Conservation (phyloP, 2,797 vertebrate genomes). For the Sebastes taczanowskii region DNA sequence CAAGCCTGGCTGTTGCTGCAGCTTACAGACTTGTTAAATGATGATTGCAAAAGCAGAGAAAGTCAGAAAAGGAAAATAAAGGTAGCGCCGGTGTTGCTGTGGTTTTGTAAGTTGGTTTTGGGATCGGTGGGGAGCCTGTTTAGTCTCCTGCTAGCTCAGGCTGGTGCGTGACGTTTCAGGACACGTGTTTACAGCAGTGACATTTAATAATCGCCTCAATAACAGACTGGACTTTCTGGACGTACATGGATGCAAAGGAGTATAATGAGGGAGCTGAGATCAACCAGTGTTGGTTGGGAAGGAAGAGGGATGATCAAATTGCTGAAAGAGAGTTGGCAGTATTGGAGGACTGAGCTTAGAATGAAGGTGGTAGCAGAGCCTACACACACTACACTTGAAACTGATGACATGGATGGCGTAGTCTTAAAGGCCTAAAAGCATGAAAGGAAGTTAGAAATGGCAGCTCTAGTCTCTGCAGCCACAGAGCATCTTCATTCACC, state of each 20-base stretch:
- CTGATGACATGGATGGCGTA: not conserved
- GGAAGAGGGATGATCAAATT: slow-evolving; percentile 35
- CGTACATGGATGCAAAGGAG: not conserved
- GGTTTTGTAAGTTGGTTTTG: slow-evolving; percentile 72
- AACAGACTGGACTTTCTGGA: slow-evolving; percentile 8
- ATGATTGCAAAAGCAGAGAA: slow-evolving; percentile 72
- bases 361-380: slow-evolving; percentile 26
- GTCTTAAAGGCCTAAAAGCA: slow-evolving; percentile 14
- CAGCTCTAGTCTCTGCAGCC: not conserved
- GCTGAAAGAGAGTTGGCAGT: slow-evolving; percentile 37
- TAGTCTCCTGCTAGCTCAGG: slow-evolving; percentile 26
- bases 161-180: not conserved
- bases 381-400: not conserved
- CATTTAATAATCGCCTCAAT: slow-evolving; percentile 26
- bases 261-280: not conserved
- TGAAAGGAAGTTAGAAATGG: not conserved
- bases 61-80: slow-evolving; percentile 42
- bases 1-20: slow-evolving; percentile 24
- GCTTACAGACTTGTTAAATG: slow-evolving; percentile 60
- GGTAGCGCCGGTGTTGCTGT: slow-evolving; percentile 46
- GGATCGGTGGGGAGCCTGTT: slow-evolving; percentile 51
- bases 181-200: slow-evolving; percentile 24
- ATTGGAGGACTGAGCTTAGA: slow-evolving; percentile 27
- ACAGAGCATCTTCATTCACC: not conserved
- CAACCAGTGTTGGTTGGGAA: slow-evolving; percentile 15